Evolutionary conservation across 2,888 invertebrate genomes (phyloP), one percentile per base, ranked within the genome.

Genomic region (Cheilosia vernalis): DNA sequence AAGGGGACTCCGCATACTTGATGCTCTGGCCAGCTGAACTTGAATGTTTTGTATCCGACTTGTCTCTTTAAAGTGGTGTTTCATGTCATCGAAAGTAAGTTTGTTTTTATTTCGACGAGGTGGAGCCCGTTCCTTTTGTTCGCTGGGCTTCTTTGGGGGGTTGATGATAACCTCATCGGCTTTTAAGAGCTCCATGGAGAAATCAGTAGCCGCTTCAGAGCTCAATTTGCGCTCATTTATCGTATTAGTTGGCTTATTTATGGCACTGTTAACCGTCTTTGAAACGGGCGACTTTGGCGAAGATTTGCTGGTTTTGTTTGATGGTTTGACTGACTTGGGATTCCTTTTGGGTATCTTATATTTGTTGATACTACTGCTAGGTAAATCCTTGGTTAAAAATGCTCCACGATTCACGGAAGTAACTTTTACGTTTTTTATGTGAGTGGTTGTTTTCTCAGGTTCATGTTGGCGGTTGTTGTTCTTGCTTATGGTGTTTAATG

Each of bases 351-450:
- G 84, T 24, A 84, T 84, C 15, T 42, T 74, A 9, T 24, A 80
- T 5, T 44, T n/a, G 13, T 70, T 84, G 0, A 33, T 58, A 21
- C 19, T 44, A 33, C 3, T n/a, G 49, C 17, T 63, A n/a, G 58
- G 53, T 2, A 70, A 30, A 0, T 69, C 80, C 88, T 93, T 92
- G 21, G 92, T 92, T 56, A 95, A 90, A 88, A 94, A 94, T 47
- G 93, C 94, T 0, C 94, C 94, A 37, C 95, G 92, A 87, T 94
- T 94, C 37, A 92, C 92, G 24, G 90, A 87, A 0, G 94, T 93
- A 7, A 94, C 87, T 90, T 94, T 95, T 0, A 93, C 92, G 88
- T 6, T 89, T 88, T 40, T 17, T 37, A 19, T 10, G 76, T 5
- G 40, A 60, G 4, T 63, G 7, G 19, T 4, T 40, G 27, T 37